Evolutionary conservation across 2,888 invertebrate species (phyloP), one percentile per base, ranked within the genome.

Genomic region (Cyaniris semiargus): DNA sequence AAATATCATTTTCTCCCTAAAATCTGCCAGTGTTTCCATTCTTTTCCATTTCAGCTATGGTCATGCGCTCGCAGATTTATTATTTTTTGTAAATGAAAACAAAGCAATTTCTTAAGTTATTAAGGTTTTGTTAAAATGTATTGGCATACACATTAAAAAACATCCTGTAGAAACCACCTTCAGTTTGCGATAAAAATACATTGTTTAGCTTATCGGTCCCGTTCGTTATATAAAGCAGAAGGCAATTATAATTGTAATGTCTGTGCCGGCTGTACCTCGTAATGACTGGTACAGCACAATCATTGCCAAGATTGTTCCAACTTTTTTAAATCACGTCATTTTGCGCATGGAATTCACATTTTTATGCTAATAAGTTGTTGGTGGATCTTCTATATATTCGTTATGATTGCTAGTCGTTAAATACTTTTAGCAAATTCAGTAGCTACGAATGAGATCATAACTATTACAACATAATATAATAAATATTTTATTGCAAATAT

Each of bases 271-370:
- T 79, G 84, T 85, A 79, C 84, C 82, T 77, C 74, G 77, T 44
- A 81, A 82, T 81, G 82, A 75, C 84, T 81, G 84, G 84, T 76
- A 84, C 84, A 79, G 78, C 58, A 70, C 27, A 48, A 74, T 27
- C 74, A 74, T 31, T 74, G 74, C 53, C 74, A 74, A 74, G 74
- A 53, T 44, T 13, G 18, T 7, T 23, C 53, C 27, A 48, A 74
- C 23, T 44, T 74, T 38, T 72, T 72, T 44, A 21, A 71, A 71
- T 38, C 34, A 38, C 13, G 71, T 71, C 1, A 34, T 71, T 38
- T 21, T 23, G 48, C 53, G 18, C 48, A 23, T 27, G 27, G 48
- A 74, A 23, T 44, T 48, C 13, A 66, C 66, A 66, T 66, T 27
- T 66, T 31, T 66, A 66, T 31, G 66, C 15, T 66, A 66, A 66